phyloP scores from a whole-genome alignment of 1,140 invertebrate genomes.

The Halesus radiatus region DNA sequence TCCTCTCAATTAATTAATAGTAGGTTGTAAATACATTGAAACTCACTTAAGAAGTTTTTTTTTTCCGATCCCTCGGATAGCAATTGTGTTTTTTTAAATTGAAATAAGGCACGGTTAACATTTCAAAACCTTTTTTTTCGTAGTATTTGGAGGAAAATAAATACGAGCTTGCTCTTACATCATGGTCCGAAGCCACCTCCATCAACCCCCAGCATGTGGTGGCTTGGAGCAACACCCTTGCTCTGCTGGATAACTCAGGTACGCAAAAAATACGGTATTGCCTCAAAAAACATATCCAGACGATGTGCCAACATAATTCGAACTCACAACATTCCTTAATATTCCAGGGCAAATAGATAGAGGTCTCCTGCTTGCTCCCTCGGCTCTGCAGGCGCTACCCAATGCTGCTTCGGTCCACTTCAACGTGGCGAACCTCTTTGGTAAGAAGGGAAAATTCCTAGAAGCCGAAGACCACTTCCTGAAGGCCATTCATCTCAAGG shows the following conservation, averaged over 20 bases:
- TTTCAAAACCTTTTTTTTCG: slow-evolving; percentile 50
- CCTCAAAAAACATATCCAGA: neutral
- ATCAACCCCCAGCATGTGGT: slow-evolving; percentile 83
- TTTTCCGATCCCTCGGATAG: too few species aligned
- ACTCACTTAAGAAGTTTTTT: too few species aligned
- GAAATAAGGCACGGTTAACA: too few species aligned
- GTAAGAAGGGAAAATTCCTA: slow-evolving; percentile 82
- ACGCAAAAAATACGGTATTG: slow-evolving; percentile 36
- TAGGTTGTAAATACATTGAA: too few species aligned
- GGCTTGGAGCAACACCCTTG: slow-evolving; percentile 93
- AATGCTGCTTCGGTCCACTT: slow-evolving; percentile 85
- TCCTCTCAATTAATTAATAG: too few species aligned
- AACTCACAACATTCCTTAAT: neutral
- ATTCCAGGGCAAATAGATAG: slow-evolving; percentile 74
- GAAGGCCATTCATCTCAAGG: slow-evolving; percentile 79
- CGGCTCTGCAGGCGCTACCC: slow-evolving; percentile 79
- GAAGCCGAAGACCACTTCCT: slow-evolving; percentile 88
- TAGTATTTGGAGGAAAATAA: slow-evolving; percentile 73
- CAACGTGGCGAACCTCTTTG: slow-evolving; percentile 89
- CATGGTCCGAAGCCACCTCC: slow-evolving; percentile 86
- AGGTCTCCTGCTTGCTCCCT: slow-evolving; percentile 78
- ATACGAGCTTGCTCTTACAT: slow-evolving; percentile 71
- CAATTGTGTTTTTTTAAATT: too few species aligned
- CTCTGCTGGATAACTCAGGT: slow-evolving; percentile 89
- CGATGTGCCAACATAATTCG: neutral